Evolutionary conservation across 2,113 vertebrate genomes (phyloP), one percentile per base, ranked within the genome.

Genomic region (Sebastes schlegelii): DNA sequence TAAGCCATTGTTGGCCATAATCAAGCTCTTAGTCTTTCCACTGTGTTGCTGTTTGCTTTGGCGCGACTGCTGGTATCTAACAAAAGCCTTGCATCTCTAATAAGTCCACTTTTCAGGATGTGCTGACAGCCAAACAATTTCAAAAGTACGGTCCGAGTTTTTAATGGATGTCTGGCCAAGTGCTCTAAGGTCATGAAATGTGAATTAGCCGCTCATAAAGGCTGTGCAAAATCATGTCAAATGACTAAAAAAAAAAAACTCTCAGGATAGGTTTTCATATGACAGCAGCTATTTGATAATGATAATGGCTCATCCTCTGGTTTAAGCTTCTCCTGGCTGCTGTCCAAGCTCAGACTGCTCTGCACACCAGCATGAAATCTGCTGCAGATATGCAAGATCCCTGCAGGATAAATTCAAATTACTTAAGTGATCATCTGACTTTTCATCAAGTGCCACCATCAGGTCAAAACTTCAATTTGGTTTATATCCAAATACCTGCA

Each of bases 71-170:
- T 34, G 12, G n/a, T 63, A 0, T 72, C 48, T 52, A 63, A 74
- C 77, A 73, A 65, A 84, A 64, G 23, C 52, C 40, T 52, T 57
- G n/a, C 51, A 82, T 58, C 52, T 61, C 51, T 67, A 55, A 75
- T 73, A 26, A 65, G 34, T 65, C 77, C 10, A 46, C 73, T 80
- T 80, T 79, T 85, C 65, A 66, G 61, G 16, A 70, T 12, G 67
- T 40, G 26, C 74, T 76, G 70, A 81, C 70, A 64, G 71, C 51
- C 52, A 66, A 82, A 69, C 51, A 6, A 19, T 72, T 82, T 82
- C 13, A 13, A 63, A 76, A 19, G 70, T 23, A 65, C 10, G 1
- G 7, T 52, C n/a, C 16, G 9, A 6, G 51, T 48, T 73, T 66
- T 70, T 74, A 70, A 82, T 71, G 52, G 60, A 63, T 75, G 54